A percentile compares a stretch with the other conserved stretches of the same genome.
These are phyloP conservation scores for Drosophila longiperda DNA, from an alignment of 2,888 invertebrate species.

Conservation along the genomic window DNA sequence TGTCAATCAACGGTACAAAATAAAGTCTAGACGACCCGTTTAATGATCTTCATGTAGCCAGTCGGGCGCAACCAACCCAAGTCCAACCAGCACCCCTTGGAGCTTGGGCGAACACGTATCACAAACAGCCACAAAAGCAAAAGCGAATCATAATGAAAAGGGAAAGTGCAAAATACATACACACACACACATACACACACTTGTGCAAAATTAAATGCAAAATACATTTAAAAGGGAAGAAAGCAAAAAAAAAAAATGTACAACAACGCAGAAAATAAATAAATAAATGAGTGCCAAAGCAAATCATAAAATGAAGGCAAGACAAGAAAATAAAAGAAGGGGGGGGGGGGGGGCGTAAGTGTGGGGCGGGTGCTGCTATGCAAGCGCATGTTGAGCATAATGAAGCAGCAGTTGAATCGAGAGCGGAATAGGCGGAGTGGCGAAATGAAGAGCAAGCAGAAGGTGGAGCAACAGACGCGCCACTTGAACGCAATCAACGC, in stretches of 20 bases:
- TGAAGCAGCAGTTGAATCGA: slow-evolving; percentile 45
- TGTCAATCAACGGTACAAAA: slow-evolving; percentile 65
- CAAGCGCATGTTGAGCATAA: slow-evolving; percentile 46
- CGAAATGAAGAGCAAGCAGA: background rate
- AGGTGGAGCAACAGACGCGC: slow-evolving; percentile 36
- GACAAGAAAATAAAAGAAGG: slow-evolving; percentile 1
- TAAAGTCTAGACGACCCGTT: slow-evolving; percentile 67
- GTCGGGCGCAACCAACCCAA: slow-evolving; percentile 1
- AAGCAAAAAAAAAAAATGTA: slow-evolving; percentile 9
- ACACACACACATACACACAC: slow-evolving; percentile 17
- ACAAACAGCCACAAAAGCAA: slow-evolving; percentile 17
- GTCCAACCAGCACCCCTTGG: background rate
- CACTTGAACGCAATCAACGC: slow-evolving; percentile 66
- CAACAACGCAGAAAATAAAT: slow-evolving; percentile 35
- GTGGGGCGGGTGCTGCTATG: background rate
- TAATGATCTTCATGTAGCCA: slow-evolving; percentile 60
- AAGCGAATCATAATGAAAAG: slow-evolving; percentile 50
- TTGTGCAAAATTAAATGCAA: slow-evolving; percentile 63
- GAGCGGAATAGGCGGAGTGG: background rate
- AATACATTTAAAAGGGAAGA: slow-evolving; percentile 46
- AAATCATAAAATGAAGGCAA: slow-evolving; percentile 55
- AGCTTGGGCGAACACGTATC: slow-evolving; percentile 37
- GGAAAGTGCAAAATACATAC: slow-evolving; percentile 58
- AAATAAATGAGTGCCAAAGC: slow-evolving; percentile 59
- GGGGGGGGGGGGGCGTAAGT: background rate